Base-by-base conservation (phyloP, 2,888 invertebrate species). In the Myathropa florea region DNA sequence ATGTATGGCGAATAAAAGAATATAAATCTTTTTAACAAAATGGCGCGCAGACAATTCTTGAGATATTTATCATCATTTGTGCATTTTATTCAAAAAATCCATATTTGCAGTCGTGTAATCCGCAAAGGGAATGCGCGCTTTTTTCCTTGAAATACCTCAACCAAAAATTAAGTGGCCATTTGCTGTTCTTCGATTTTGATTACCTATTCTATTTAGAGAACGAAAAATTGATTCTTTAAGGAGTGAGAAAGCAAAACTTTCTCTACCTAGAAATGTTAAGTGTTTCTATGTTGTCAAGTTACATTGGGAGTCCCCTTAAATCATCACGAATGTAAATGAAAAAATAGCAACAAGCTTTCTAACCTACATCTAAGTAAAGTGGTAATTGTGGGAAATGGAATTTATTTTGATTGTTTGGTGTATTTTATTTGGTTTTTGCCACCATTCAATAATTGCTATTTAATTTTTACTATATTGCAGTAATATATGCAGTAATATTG, bases 21-120 rank as follows among this genome's bases (percentile, higher is more conserved):
- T 28, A 9, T 7, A n/a, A 39, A 28, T 21, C 28, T 28, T 30
- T 72, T 72, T 53, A 18, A 6, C 28, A 76, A 82, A 82, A 82
- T 82, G 81, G 81, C 81, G 81, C 76, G 81, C 55, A 65, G 57
- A 36, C 18, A 33, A 36, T 65, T 53, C 7, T 55, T 55, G n/a
- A 12, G 57, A 6, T 18, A 21, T 46, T 67, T 46, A 6, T 67
- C 28, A 55, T 18, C 26, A 64, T 59, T 60, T 28, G 28, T 57
- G 26, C 57, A 24, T 57, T 46, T 46, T 18, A 46, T 46, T n/a
- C 39, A 39, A n/a, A 14, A 39, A n/a, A 39, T n/a, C 4, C 14
- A 14, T 39, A 39, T n/a, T n/a, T 39, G n/a, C 1, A 39, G 14
- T n/a, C 7, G 4, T 18, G 7, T 46, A n/a, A 53, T 57, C n/a